Base-by-base conservation (phyloP, 1,140 invertebrate species). In the Globodera rostochiensis region DNA sequence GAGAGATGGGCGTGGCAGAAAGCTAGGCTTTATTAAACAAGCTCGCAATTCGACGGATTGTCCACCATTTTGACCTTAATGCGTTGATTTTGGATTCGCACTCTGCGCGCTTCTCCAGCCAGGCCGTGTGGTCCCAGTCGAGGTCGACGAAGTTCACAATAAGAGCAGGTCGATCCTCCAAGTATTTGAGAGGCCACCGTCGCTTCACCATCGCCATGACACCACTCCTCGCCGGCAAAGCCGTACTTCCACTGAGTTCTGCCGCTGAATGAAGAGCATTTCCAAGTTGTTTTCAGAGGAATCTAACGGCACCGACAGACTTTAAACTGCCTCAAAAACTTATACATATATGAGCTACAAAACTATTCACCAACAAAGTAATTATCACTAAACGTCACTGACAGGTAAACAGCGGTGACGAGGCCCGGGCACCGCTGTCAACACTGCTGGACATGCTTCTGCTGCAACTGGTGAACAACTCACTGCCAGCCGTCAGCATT, bases 131-230 rank as follows among this genome's bases (percentile, higher is more conserved):
- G 90, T 96, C 95, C 97, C 97, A 98, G 91, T 98, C 96, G 85
- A 98, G 92, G 88, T 98, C 96, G 91, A 95, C 95, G 90, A 98
- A 99, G 60, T 96, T 92, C 9, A 97, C 95, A 74, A 97, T 93
- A 1, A 98, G 93, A 5, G 96, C 94, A 21, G 97, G 96, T 83
- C 98, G 92, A 73, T 95, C 92, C 85, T 94, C 93, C 8, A 97
- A 91, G 90, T 98, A 95, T 91, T 99, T 99, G 11, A 93, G 92
- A 92, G 98, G 94, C 97, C 97, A 99, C 88, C 95, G 95, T 9
- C 93, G 93, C 90, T 98, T 98, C 4, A 99, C 91, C 82, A 98
- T 96, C 50, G 96, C 97, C 8, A n/a, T 36, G 74, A 9, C 9
- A 36, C 57, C 47, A 45, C n/a, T 81, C n/a, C 70, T 80, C 76